Base-by-base conservation (phyloP, 2,888 invertebrate genomes). In the Tinea semifulvella region DNA sequence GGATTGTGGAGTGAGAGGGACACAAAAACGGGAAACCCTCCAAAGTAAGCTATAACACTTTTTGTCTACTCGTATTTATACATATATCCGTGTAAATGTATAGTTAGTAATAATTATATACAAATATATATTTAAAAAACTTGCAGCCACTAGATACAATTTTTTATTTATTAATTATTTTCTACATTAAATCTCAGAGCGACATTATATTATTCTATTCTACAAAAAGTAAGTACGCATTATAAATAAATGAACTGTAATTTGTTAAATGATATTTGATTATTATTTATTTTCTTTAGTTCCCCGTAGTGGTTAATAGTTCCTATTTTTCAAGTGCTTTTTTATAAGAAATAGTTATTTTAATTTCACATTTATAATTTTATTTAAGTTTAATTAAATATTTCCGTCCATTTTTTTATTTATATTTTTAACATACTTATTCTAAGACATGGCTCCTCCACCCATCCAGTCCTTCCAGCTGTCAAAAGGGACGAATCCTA, bases 301-400 rank as follows among this genome's bases (percentile, higher is more conserved):
- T 31, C 36, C 36, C 2, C 5, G 18, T 36, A 66, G 74, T 72
- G 76, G 75, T 74, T 71, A 58, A 68, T 55, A 69, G 76, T 77
- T 77, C 76, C 76, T 77, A 72, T 68, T 66, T 58, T 13, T 50
- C 2, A n/a, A n/a, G 5, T 3, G 36, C 36, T 36, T 54, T 58
- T 63, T 13, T 16, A 20, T 31, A 46, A 49, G 45, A 22, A 22
- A 22, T 22, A 22, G 22, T 31, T 3, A 14, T 31, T 13, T 31
- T 31, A n/a, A n/a, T n/a, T n/a, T n/a, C 5, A 22, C 25, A 22
- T 22, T 22, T 36, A 18, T 18, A 36, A 16, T 36, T 36, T 36
- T 18, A 10, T 36, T 36, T 36, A 22, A 7, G 8, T 22, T 22
- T 5, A 7, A 8, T 22, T 11, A 14, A 36, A 36, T 36, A 18